phyloP scores from a whole-genome alignment of 1,140 invertebrate genomes.

The Drosophila aff. region DNA sequence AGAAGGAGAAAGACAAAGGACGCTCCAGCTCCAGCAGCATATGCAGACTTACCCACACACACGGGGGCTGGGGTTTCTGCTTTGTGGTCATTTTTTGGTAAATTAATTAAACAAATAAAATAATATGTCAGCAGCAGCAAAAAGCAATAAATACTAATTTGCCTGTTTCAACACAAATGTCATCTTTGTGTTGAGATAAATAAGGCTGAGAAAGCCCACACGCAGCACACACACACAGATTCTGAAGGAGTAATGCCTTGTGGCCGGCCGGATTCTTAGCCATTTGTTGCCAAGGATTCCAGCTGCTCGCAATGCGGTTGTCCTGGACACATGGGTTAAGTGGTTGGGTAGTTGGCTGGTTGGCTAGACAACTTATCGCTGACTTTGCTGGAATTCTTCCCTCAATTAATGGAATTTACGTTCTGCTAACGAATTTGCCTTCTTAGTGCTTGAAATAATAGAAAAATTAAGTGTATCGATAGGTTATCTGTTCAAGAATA shows the following conservation, averaged over 20 bases:
- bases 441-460: neutral
- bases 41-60: neutral
- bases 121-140: constrained; percentile 80
- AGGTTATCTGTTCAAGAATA: neutral
- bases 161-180: constrained; percentile 84
- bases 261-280: constrained; percentile 20
- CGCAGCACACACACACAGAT: constrained; percentile 13
- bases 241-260: constrained; percentile 32
- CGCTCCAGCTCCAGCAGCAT: constrained; percentile 2
- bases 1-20: neutral
- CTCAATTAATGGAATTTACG: constrained; percentile 33
- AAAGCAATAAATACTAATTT: constrained; percentile 83
- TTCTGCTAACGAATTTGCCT: neutral
- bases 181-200: constrained; percentile 74
- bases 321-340: constrained; percentile 30
- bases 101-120: constrained; percentile 84
- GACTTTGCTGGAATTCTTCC: constrained; percentile 25
- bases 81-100: constrained; percentile 74
- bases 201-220: constrained; percentile 40
- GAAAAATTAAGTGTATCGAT: neutral
- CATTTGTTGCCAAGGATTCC: constrained; percentile 47
- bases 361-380: constrained; percentile 53
- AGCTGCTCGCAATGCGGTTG: constrained; percentile 46
- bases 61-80: constrained; percentile 52
- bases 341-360: constrained; percentile 31